A percentile compares a stretch with the other conserved stretches of the same genome.
Evolutionary conservation across 2,888 invertebrate genomes (phyloP).

Genomic region (Tanypteryx hageni): DNA sequence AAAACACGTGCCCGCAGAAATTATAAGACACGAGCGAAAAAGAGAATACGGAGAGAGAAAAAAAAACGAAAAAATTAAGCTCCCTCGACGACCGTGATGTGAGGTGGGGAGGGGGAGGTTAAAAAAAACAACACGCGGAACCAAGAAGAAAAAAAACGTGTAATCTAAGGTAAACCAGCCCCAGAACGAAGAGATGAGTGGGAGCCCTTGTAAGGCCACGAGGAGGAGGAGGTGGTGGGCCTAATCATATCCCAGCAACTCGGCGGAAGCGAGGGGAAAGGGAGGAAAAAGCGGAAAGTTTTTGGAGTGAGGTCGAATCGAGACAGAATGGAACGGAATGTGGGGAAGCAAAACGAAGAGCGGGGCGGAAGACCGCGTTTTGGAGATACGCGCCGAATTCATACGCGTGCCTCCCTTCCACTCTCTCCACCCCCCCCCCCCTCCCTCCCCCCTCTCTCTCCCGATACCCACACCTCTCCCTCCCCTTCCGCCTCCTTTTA

Average conservation of each 20-base stretch:
- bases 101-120: background rate
- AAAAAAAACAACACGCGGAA: background rate
- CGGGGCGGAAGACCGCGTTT: no score
- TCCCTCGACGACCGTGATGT: background rate
- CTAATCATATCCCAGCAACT: background rate
- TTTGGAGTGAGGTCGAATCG: background rate
- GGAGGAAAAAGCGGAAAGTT: background rate
- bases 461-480: background rate
- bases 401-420: background rate
- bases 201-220: background rate
- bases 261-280: background rate
- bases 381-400: background rate
- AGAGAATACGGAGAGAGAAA: background rate
- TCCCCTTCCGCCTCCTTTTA: background rate
- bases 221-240: background rate
- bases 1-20: background rate
- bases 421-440: background rate
- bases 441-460: background rate
- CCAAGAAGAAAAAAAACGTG: background rate
- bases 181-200: background rate
- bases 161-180: constrained; percentile 15
- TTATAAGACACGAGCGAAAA: background rate
- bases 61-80: background rate
- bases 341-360: background rate
- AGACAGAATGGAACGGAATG: background rate